phyloP scores from a whole-genome alignment of 2,797 vertebrate species.

The Phataginus tetradactyla region DNA sequence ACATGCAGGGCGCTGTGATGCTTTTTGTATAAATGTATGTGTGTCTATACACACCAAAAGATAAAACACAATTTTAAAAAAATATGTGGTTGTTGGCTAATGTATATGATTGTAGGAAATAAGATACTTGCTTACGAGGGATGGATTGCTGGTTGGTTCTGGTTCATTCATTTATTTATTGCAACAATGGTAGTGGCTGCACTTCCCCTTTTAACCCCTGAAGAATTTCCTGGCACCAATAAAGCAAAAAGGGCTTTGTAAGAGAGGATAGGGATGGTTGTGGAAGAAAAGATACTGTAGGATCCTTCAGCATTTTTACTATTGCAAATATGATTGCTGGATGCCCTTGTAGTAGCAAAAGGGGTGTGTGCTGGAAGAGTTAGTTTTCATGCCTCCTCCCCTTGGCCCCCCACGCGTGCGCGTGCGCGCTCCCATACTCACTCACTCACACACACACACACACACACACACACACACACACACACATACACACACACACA shows the following conservation, averaged over 20 bases:
- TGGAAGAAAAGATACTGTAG: conserved; percentile 72
- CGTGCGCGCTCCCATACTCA: conserved; percentile 58
- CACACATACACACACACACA: conserved; percentile 51
- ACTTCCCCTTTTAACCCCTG: conserved; percentile 83
- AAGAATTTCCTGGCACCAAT: conserved; percentile 79
- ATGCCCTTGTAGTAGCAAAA: conserved; percentile 91
- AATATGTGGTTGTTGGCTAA: conserved; percentile 63
- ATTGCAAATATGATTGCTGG: conserved; percentile 89
- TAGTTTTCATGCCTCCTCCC: conserved; percentile 87
- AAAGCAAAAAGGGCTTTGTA: conserved; percentile 72
- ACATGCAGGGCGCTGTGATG: conserved; percentile 56
- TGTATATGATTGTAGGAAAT: conserved; percentile 79
- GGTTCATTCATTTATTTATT: conserved; percentile 87
- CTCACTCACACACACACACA: conserved; percentile 61
- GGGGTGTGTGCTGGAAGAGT: conserved; percentile 89
- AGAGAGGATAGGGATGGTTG: conserved; percentile 70
- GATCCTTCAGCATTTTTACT: conserved; percentile 87
- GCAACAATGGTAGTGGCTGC: conserved; percentile 80
- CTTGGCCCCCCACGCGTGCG: conserved; percentile 76
- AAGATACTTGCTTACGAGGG: conserved; percentile 72
- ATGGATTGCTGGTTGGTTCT: conserved; percentile 77
- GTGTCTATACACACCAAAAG: conserved; percentile 69
- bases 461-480: conserved; percentile 52
- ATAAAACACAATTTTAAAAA: conserved; percentile 48
- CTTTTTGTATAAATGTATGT: conserved; percentile 74